Evolutionary conservation across 2,797 vertebrate species (phyloP).

Genomic region (Ceyx erithaca): DNA sequence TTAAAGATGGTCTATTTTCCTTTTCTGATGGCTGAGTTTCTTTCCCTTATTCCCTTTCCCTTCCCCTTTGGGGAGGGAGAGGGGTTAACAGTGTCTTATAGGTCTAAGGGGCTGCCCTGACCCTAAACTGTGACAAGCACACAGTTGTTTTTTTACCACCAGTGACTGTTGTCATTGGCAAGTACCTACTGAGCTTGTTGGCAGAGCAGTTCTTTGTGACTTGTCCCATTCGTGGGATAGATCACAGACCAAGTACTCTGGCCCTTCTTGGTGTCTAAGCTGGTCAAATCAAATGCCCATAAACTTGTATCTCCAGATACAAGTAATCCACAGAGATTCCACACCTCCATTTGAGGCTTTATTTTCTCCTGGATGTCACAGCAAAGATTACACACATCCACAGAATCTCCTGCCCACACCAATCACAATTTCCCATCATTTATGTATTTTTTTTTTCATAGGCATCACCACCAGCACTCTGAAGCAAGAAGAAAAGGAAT

Average conservation of each 20-base stretch:
- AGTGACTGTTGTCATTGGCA: background rate
- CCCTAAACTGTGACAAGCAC: too few species aligned
- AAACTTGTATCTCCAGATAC: background rate
- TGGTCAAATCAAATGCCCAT: background rate
- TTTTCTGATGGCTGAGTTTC: too few species aligned
- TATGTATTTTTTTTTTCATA: fast-evolving
- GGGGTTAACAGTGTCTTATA: too few species aligned
- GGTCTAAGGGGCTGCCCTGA: too few species aligned
- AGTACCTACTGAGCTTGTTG: background rate
- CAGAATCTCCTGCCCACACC: background rate
- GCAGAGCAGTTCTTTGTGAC: background rate
- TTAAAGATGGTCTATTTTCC: too few species aligned
- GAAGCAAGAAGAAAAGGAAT: background rate
- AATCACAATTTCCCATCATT: background rate
- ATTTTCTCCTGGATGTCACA: background rate
- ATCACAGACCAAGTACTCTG: background rate
- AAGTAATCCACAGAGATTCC: background rate
- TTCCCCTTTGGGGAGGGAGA: too few species aligned
- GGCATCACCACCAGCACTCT: background rate
- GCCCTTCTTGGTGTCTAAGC: background rate
- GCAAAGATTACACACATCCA: background rate
- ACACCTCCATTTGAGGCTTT: background rate
- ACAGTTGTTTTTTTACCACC: fast-evolving
- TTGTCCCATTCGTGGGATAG: background rate
- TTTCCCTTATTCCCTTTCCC: too few species aligned